Percentiles rank a stretch among this genome's conserved stretches.
Evolutionary conservation across 2,797 vertebrate genomes (phyloP).

Genomic region (Poecilia wingei): DNA sequence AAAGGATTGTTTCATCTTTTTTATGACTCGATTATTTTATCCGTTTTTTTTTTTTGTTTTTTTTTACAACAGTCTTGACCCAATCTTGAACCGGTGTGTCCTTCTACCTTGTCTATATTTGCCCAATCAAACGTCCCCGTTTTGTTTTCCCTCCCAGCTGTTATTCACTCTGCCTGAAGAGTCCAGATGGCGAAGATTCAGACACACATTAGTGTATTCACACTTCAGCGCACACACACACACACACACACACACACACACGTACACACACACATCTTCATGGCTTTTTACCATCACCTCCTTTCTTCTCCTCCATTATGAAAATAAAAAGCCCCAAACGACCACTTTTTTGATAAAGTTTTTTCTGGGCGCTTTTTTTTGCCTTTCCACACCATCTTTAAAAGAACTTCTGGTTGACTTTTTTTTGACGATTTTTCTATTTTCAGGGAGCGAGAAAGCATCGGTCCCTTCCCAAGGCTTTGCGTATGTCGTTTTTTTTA

Average conservation of each 20-base stretch:
- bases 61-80: constrained; percentile 45
- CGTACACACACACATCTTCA: constrained; percentile 52
- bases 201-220: constrained; percentile 59
- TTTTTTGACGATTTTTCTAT: constrained; percentile 86
- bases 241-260: constrained; percentile 12
- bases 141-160: constrained; percentile 93
- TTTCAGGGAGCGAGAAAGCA: constrained; percentile 85
- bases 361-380: constrained; percentile 86
- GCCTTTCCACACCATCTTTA: constrained; percentile 75
- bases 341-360: constrained; percentile 88
- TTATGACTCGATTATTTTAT: constrained; percentile 14
- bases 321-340: constrained; percentile 86
- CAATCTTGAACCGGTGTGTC: constrained; percentile 75
- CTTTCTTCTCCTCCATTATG: constrained; percentile 85
- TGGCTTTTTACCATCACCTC: constrained; percentile 80
- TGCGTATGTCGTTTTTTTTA: constrained; percentile 79
- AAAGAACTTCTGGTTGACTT: constrained; percentile 77
- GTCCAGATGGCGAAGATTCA: constrained; percentile 91
- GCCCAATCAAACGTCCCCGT: constrained; percentile 88
- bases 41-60: not conserved
- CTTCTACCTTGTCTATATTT: constrained; percentile 83
- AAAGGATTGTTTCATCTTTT: constrained; percentile 77
- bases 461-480: constrained; percentile 77
- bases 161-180: constrained; percentile 91
- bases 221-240: constrained; percentile 17